Conservation (phyloP, 2,888 invertebrate genomes). For the Ophraella communa region DNA sequence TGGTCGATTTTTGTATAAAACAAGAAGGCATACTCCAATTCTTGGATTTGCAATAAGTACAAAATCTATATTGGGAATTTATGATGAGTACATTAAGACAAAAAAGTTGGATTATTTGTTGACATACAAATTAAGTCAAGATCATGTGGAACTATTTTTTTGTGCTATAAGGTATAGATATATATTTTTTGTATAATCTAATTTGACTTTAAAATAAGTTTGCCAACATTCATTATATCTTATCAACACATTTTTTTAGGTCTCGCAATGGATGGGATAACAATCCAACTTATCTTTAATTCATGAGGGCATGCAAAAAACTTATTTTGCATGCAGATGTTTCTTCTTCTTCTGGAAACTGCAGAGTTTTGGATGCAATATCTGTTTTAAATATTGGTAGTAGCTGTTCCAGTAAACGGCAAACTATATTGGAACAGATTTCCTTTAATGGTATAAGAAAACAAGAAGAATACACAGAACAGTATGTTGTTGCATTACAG, state of each 20-base stretch:
- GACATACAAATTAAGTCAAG: slow-evolving; percentile 27
- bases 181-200: neutral
- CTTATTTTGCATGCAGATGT: slow-evolving; percentile 10
- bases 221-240: neutral
- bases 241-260: no score
- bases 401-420: neutral
- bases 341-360: neutral
- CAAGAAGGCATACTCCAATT: slow-evolving; percentile 22
- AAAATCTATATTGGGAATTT: slow-evolving; percentile 22
- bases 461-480: neutral
- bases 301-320: slow-evolving; percentile 18
- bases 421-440: neutral
- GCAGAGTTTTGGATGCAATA: neutral
- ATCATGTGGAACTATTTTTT: slow-evolving; percentile 34
- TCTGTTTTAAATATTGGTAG: neutral
- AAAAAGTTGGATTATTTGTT: slow-evolving; percentile 21
- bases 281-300: slow-evolving; percentile 26
- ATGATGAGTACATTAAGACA: slow-evolving; percentile 16
- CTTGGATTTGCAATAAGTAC: slow-evolving; percentile 22
- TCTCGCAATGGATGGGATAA: slow-evolving; percentile 30
- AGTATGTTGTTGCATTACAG: neutral
- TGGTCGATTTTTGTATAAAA: slow-evolving; percentile 7
- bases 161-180: slow-evolving; percentile 21
- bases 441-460: no score
- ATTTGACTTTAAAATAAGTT: neutral